Evolutionary conservation across 2,113 vertebrate species (phyloP).

Genomic region (Vidua chalybeata): DNA sequence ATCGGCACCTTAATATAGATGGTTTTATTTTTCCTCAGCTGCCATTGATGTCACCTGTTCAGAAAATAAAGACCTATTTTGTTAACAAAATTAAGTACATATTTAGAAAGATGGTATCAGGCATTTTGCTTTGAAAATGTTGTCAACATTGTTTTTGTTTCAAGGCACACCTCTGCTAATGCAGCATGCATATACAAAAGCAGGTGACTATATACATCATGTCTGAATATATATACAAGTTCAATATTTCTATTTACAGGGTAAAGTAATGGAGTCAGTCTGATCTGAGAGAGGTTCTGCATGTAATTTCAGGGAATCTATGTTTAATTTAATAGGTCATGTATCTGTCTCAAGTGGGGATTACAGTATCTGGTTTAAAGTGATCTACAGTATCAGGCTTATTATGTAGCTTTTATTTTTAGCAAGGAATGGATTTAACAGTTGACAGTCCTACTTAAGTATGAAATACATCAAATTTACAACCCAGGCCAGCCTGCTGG

Average conservation of each 20-base stretch:
- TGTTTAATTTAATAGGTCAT: conserved; percentile 70
- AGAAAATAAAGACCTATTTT: background rate
- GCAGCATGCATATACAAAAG: conserved; percentile 16
- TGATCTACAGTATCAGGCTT: conserved; percentile 63
- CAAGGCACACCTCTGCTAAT: background rate
- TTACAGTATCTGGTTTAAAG: conserved; percentile 66
- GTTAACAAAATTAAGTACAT: background rate
- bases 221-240: conserved; percentile 11
- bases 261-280: conserved; percentile 37
- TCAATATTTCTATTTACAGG: conserved; percentile 63
- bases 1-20: background rate
- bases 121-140: background rate
- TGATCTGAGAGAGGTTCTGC: conserved; percentile 41
- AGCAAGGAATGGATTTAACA: conserved; percentile 65
- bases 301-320: conserved; percentile 60
- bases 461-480: conserved; percentile 59
- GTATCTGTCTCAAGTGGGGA: conserved; percentile 65
- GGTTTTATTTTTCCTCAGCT: background rate
- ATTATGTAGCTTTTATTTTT: conserved; percentile 70
- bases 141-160: background rate
- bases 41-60: background rate
- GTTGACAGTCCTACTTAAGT: conserved; percentile 58
- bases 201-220: conserved; percentile 18
- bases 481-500: background rate
- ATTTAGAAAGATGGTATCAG: background rate